Evolutionary conservation across 2,113 vertebrate species (phyloP).

Genomic region (Microcebus tavaratra): DNA sequence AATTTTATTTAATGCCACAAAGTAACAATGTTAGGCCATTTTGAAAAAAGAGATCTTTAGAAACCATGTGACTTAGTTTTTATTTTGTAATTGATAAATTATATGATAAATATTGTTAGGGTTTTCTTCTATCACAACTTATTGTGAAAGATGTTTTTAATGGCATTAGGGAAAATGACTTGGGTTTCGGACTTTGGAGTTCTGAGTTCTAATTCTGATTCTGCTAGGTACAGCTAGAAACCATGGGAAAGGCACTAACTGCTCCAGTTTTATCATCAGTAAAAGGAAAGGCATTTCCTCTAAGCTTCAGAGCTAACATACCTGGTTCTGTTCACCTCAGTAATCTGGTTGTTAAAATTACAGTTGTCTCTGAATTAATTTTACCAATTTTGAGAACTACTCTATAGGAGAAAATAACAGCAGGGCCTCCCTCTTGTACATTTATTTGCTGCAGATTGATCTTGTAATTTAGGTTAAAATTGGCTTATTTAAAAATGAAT

Average conservation of each 20-base stretch:
- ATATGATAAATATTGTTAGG: not conserved
- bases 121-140: slow-evolving; percentile 8
- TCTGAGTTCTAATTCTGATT: not conserved
- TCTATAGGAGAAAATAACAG: not conserved
- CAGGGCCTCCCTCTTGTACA: not conserved
- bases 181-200: not conserved
- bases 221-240: not conserved
- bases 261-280: not conserved
- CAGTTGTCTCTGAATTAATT: not conserved
- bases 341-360: not conserved
- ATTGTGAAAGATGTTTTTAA: not conserved
- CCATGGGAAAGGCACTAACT: not conserved
- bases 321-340: not conserved
- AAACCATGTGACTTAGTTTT: not conserved
- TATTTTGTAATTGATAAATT: not conserved
- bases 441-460: not conserved
- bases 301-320: not conserved
- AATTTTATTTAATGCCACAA: not conserved
- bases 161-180: not conserved
- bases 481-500: not conserved
- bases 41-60: not conserved
- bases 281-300: not conserved
- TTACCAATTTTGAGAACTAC: slow-evolving; percentile 6
- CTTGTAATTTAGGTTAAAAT: slow-evolving; percentile 1
- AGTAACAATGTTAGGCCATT: not conserved